Conservation (phyloP, 2,888 invertebrate genomes). For the Zygaena filipendulae region DNA sequence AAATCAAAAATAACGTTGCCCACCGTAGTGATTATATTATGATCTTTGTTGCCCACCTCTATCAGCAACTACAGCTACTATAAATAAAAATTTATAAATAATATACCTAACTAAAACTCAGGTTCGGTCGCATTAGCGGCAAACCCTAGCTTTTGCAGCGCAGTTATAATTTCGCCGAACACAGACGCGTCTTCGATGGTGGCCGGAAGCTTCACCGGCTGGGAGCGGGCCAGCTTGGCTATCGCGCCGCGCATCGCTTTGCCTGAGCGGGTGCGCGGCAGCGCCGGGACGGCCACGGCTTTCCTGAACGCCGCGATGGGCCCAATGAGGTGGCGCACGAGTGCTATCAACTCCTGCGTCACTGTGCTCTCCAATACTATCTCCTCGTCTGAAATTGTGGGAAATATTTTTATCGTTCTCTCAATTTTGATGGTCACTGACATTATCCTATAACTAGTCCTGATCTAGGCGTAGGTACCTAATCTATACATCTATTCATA, state of each 20-base stretch:
- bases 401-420: too few species aligned
- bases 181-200: slow-evolving; percentile 90
- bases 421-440: too few species aligned
- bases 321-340: slow-evolving; percentile 72
- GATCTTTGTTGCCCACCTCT: too few species aligned
- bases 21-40: too few species aligned
- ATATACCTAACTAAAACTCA: slow-evolving; percentile 38
- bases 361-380: slow-evolving; percentile 52
- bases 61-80: too few species aligned
- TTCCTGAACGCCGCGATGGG: slow-evolving; percentile 91
- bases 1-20: too few species aligned
- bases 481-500: too few species aligned
- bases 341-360: slow-evolving; percentile 48
- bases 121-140: slow-evolving; percentile 79
- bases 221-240: slow-evolving; percentile 84
- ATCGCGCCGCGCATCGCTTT: slow-evolving; percentile 80
- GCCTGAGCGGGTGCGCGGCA: slow-evolving; percentile 89
- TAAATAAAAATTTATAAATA: too few species aligned
- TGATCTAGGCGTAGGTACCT: too few species aligned
- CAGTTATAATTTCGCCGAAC: slow-evolving; percentile 80
- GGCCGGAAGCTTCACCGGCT: slow-evolving; percentile 81
- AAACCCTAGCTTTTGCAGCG: slow-evolving; percentile 80
- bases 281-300: slow-evolving; percentile 79
- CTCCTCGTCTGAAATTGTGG: slow-evolving; percentile 55
- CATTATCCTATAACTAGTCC: too few species aligned